Evolutionary conservation across 2,113 vertebrate species (phyloP).

Genomic region (Synodontis membranacea): DNA sequence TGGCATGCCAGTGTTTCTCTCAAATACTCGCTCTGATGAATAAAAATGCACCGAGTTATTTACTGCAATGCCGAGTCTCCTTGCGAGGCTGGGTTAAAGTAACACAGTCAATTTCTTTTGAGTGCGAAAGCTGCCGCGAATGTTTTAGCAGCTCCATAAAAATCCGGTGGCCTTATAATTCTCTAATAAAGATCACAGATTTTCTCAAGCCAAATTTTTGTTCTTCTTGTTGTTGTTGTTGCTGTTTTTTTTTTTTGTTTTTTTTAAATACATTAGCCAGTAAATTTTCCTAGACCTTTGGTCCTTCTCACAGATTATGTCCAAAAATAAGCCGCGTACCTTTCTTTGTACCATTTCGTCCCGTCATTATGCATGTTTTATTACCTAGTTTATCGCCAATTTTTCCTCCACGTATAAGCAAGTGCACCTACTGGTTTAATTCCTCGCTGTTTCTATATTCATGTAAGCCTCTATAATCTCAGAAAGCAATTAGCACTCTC

Average conservation of each 20-base stretch:
- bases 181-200: background rate
- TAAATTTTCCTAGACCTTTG: background rate
- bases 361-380: background rate
- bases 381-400: background rate
- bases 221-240: background rate
- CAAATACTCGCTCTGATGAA: background rate
- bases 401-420: background rate
- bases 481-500: slow-evolving; percentile 49
- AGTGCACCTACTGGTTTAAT: background rate
- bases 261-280: too few species aligned
- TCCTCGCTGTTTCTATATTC: background rate
- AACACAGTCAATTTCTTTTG: background rate
- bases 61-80: background rate
- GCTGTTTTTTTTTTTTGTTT: background rate
- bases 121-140: background rate
- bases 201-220: background rate
- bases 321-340: background rate
- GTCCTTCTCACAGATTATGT: background rate
- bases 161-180: background rate
- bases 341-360: background rate
- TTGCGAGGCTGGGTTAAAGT: background rate
- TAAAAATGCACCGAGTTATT: background rate
- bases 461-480: slow-evolving; percentile 24
- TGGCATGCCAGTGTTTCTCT: background rate
- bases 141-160: background rate